Percentiles rank a stretch among this genome's conserved stretches.
Conservation (phyloP, 1,140 invertebrate species). For the Saccostrea echinata region DNA sequence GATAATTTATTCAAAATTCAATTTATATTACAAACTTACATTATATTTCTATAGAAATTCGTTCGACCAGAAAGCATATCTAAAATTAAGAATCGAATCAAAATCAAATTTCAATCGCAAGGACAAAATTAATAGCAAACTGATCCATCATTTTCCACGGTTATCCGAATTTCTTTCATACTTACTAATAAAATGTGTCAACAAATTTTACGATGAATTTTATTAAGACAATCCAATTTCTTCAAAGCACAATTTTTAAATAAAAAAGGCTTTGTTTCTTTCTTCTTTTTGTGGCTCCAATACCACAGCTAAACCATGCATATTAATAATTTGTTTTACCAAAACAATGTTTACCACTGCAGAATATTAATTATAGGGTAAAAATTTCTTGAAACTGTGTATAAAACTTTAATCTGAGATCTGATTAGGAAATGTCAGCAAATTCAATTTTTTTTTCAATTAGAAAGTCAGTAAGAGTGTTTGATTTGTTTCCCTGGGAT, state of each 20-base stretch:
- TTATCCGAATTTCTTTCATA: not conserved
- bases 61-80: not conserved
- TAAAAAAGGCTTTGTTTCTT: not conserved
- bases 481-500: too few relatives aligned
- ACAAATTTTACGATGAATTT: not conserved
- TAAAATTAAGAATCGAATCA: not conserved
- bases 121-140: not conserved
- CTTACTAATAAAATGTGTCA: constrained; percentile 23
- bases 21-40: not conserved
- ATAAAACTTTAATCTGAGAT: too few relatives aligned
- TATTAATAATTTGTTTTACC: too few relatives aligned
- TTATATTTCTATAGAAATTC: not conserved
- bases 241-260: not conserved
- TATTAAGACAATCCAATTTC: not conserved
- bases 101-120: constrained; percentile 26
- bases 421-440: too few relatives aligned
- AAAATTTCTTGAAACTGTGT: too few relatives aligned
- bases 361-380: too few relatives aligned
- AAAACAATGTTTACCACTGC: too few relatives aligned
- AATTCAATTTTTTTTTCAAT: too few relatives aligned
- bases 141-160: constrained; percentile 23
- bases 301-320: too few relatives aligned
- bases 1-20: constrained; percentile 23
- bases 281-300: too few relatives aligned
- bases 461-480: too few relatives aligned